A percentile compares a stretch with the other conserved stretches of the same genome.
Conservation (phyloP, 2,888 invertebrate genomes). For the Desoria tigrina region DNA sequence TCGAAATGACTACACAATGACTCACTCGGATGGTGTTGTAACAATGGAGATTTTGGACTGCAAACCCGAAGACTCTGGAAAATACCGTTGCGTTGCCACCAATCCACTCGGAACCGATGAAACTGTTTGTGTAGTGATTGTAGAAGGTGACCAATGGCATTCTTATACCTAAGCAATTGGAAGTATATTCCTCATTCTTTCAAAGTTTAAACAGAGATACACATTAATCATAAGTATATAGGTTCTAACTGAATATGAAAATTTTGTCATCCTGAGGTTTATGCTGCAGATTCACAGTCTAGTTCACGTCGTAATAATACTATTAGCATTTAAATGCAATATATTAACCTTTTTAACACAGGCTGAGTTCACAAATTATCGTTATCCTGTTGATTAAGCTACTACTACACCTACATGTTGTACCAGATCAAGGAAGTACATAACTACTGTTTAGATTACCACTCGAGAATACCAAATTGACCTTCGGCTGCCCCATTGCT, state of each 20-base stretch:
- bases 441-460: too few species aligned
- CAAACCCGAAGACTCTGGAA: slow-evolving; percentile 91
- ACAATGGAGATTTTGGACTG: slow-evolving; percentile 96
- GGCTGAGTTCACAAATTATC: not conserved
- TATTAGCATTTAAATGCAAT: not conserved
- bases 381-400: not conserved
- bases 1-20: slow-evolving; percentile 87
- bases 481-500: not conserved
- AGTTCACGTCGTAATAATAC: not conserved
- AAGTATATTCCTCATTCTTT: slow-evolving; percentile 14
- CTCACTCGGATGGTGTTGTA: slow-evolving; percentile 90
- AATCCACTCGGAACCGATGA: slow-evolving; percentile 94
- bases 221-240: not conserved
- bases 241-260: too few species aligned
- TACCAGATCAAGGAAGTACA: slow-evolving; percentile 3
- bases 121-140: slow-evolving; percentile 91
- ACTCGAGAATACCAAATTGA: too few species aligned
- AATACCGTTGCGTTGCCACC: slow-evolving; percentile 89
- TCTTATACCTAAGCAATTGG: slow-evolving; percentile 24
- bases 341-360: not conserved
- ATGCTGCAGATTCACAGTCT: too few species aligned
- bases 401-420: not conserved
- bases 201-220: not conserved
- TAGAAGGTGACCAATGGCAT: slow-evolving; percentile 72
- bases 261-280: not conserved